A percentile compares a stretch with the other conserved stretches of the same genome.
Evolutionary conservation across 2,113 vertebrate species (phyloP).

Genomic region (Lepus americanus): DNA sequence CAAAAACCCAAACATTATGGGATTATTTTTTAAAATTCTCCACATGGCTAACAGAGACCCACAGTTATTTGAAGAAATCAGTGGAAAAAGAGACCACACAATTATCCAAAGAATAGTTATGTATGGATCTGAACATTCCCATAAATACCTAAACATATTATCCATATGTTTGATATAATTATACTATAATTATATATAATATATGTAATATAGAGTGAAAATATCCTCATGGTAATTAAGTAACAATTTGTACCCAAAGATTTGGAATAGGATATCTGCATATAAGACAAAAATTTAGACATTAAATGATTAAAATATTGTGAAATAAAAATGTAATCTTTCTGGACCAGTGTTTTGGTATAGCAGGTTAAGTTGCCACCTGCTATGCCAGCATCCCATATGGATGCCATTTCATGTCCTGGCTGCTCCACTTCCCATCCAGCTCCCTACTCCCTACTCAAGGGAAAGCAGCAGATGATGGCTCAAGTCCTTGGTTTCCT

Average conservation of each 20-base stretch:
- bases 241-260: neutral
- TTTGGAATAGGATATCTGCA: neutral
- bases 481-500: no score
- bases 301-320: neutral
- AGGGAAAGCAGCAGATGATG: no score
- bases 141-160: neutral
- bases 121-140: neutral
- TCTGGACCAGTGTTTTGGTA: no score
- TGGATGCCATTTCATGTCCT: no score
- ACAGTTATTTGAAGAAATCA: neutral
- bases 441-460: no score
- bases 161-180: neutral
- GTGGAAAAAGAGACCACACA: neutral
- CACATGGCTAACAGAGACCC: neutral
- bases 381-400: no score
- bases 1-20: neutral
- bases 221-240: neutral
- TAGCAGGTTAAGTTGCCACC: no score
- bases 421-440: no score
- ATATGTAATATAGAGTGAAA: neutral
- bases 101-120: neutral
- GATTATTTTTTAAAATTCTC: neutral
- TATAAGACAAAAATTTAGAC: neutral
- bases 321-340: neutral
- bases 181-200: neutral